Evolutionary conservation across 2,797 vertebrate species (phyloP).

Genomic region (Muscicapa comitata): DNA sequence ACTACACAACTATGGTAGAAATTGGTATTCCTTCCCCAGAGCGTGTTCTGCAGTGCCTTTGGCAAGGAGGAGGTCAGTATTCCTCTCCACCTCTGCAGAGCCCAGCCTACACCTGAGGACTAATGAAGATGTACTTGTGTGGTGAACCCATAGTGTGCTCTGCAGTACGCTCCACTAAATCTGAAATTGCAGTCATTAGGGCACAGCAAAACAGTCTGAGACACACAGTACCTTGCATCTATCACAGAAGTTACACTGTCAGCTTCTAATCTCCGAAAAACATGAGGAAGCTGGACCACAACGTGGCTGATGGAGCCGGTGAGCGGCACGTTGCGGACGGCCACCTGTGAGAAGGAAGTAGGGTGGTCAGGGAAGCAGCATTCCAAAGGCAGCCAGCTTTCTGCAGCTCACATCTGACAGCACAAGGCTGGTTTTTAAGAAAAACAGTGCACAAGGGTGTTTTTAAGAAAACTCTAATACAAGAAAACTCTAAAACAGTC

Average conservation of each 20-base stretch:
- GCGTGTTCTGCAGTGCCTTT: background rate
- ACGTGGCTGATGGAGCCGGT: constrained; percentile 90
- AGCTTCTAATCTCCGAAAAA: constrained; percentile 88
- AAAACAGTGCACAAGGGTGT: background rate
- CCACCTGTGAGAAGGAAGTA: constrained; percentile 72
- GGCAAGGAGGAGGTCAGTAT: background rate
- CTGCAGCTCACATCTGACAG: background rate
- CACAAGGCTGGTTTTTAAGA: background rate
- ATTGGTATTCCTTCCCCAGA: background rate
- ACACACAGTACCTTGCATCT: constrained; percentile 82
- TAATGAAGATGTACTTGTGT: background rate
- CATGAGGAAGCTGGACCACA: constrained; percentile 91
- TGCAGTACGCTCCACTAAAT: background rate
- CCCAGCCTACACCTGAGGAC: background rate
- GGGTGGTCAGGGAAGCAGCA: background rate
- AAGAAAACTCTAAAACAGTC: background rate
- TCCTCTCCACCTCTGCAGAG: background rate
- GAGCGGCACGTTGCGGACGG: constrained; percentile 80
- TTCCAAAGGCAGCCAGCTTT: background rate
- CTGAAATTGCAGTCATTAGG: background rate
- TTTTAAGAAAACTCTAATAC: background rate
- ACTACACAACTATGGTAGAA: background rate
- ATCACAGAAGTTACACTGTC: constrained; percentile 81
- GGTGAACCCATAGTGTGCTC: background rate
- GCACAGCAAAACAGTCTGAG: background rate